phyloP scores from a whole-genome alignment of 1,140 invertebrate species.

The Drosophila orosa region DNA sequence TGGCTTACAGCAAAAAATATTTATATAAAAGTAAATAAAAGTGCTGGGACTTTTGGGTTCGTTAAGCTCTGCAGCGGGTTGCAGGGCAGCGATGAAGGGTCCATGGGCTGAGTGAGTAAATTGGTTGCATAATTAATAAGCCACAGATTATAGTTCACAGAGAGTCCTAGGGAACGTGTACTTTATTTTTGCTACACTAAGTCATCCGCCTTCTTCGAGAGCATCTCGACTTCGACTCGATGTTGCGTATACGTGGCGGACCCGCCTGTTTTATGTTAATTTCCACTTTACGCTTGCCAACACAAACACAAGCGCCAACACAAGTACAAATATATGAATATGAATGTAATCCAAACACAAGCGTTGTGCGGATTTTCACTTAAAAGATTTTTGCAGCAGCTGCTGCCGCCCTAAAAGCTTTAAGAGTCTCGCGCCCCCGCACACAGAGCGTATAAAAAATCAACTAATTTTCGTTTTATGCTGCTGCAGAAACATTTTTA shows the following conservation, averaged over 20 bases:
- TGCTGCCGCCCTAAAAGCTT: constrained; percentile 64
- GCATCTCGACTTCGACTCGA: constrained; percentile 20
- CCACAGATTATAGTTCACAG: neutral
- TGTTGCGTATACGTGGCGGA: constrained; percentile 1
- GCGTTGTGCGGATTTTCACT: constrained; percentile 52
- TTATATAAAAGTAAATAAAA: constrained; percentile 60
- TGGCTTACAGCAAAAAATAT: constrained; percentile 42
- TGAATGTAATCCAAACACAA: constrained; percentile 55
- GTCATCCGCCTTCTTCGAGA: neutral
- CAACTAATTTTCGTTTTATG: constrained; percentile 80
- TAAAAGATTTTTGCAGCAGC: constrained; percentile 61
- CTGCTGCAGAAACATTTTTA: constrained; percentile 59
- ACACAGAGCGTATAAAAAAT: constrained; percentile 58
- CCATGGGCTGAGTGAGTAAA: constrained; percentile 6
- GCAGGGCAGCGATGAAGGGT: neutral
- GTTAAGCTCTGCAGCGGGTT: constrained; percentile 38
- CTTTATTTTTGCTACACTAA: neutral
- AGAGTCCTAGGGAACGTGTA: neutral
- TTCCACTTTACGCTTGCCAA: constrained; percentile 44
- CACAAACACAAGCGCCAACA: constrained; percentile 44
- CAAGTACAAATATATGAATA: constrained; percentile 75
- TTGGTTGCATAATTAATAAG: constrained; percentile 6
- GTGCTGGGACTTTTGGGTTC: constrained; percentile 39
- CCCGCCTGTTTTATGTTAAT: constrained; percentile 62
- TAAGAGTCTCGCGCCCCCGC: constrained; percentile 48